phyloP scores from a whole-genome alignment of 2,888 invertebrate species.

The Cheilosia variabilis region DNA sequence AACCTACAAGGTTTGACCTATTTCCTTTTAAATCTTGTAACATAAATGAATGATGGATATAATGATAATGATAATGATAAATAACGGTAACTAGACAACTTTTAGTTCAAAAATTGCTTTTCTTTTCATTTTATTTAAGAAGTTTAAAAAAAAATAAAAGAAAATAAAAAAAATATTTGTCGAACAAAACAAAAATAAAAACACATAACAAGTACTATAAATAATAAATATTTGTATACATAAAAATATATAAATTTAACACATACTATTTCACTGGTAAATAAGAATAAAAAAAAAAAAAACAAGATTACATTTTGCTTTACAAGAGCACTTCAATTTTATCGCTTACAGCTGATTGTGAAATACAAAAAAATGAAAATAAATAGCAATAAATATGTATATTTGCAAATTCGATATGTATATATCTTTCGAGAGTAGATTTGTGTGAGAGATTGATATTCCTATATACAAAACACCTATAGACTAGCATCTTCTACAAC shows the following conservation, averaged over 20 bases:
- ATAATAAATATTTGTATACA: conserved; percentile 57
- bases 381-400: conserved; percentile 35
- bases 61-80: conserved; percentile 42
- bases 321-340: conserved; percentile 23
- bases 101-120: conserved; percentile 39
- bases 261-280: conserved; percentile 43
- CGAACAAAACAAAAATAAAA: conserved; percentile 45
- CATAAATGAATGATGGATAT: conserved; percentile 29
- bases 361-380: conserved; percentile 19
- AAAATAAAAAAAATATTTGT: conserved; percentile 45
- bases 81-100: conserved; percentile 46
- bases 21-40: background rate
- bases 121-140: conserved; percentile 60
- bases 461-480: conserved; percentile 52
- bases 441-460: conserved; percentile 3
- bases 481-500: conserved; percentile 77
- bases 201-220: conserved; percentile 59
- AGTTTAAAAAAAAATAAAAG: conserved; percentile 32
- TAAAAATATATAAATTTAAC: conserved; percentile 53
- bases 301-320: conserved; percentile 24
- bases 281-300: background rate
- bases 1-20: conserved; percentile 21
- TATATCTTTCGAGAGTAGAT: conserved; percentile 12
- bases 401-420: conserved; percentile 21
- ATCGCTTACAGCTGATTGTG: conserved; percentile 12